Base-by-base conservation (phyloP, 2,113 vertebrate genomes). In the Marmota monax region DNA sequence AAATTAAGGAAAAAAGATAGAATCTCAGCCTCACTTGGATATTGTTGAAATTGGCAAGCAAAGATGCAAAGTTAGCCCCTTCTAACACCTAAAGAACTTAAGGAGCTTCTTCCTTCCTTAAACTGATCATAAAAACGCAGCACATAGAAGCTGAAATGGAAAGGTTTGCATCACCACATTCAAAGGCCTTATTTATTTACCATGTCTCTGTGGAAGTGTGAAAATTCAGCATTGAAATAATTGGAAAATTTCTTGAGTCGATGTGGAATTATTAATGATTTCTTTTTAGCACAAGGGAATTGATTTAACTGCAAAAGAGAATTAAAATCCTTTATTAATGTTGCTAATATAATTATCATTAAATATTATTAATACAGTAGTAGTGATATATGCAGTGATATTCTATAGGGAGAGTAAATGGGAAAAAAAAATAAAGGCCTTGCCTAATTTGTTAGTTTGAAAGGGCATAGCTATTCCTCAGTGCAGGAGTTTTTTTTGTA, bases 311-410 rank as follows among this genome's bases (percentile, higher is more conserved):
- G 72, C 85, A 92, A 96, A 96, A 94, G 80, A 91, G 79, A 94
- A 97, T 95, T 95, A 94, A 97, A 96, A 94, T 92, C 73, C 39
- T 88, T 96, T 95, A 95, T 95, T 97, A 96, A 94, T 93, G 76
- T 90, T 93, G 86, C 65, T 95, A 96, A 95, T 65, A 48, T 90
- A 94, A 95, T 92, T 92, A 96, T 96, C 95, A 96, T 96, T 86
- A 97, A 96, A 93, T 97, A 87, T 90, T 97, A 92, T 96, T 86
- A 96, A 93, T 96, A 93, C 14, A 77, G 39, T 70, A 96, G 51
- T 32, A 83, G 29, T 93, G 84, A 96, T 94, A 79, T 86, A 88
- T 90, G 80, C 79, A 91, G 56, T 79, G 63, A 69, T 89, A 74
- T 69, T 61, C 48, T 92, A 92, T 27, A 76, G 80, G 86, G 89